phyloP scores from a whole-genome alignment of 2,797 vertebrate species.

The Ataeniobius toweri region DNA sequence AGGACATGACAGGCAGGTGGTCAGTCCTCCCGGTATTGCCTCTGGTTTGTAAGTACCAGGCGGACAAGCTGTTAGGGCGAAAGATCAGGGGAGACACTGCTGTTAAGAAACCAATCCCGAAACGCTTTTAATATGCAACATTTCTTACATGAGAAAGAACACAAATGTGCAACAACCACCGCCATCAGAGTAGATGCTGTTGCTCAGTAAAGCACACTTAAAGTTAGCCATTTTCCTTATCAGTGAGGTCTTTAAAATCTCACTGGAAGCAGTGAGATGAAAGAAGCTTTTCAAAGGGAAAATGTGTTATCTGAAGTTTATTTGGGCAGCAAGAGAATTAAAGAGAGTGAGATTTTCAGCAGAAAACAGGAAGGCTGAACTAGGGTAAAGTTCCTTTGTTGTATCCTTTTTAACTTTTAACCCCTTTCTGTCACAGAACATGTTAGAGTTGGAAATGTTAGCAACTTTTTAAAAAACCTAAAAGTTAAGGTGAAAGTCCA shows the following conservation, averaged over 20 bases:
- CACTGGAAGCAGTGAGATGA: background rate
- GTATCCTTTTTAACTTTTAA: background rate
- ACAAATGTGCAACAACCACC: too few relatives aligned
- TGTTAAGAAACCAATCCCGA: background rate
- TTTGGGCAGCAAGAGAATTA: background rate
- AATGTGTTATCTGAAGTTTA: background rate
- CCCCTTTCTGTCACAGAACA: background rate
- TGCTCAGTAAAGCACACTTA: background rate
- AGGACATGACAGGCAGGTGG: conserved; percentile 88
- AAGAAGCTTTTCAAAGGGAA: background rate
- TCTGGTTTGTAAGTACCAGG: conserved; percentile 93
- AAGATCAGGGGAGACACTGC: background rate
- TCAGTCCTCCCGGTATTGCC: conserved; percentile 87
- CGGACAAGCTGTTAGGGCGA: conserved; percentile 85
- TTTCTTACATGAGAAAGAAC: conserved; percentile 8
- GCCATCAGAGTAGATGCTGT: background rate
- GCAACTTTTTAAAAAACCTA: background rate
- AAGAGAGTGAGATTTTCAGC: background rate
- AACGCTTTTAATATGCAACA: background rate
- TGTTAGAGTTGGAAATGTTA: background rate
- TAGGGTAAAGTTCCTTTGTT: background rate
- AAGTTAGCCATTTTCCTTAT: background rate
- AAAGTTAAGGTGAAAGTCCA: background rate
- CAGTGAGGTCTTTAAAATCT: background rate
- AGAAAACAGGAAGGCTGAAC: background rate